Evolutionary conservation across 2,888 invertebrate genomes (phyloP), one percentile per base, ranked within the genome.

Genomic region (Melinaea menophilus): DNA sequence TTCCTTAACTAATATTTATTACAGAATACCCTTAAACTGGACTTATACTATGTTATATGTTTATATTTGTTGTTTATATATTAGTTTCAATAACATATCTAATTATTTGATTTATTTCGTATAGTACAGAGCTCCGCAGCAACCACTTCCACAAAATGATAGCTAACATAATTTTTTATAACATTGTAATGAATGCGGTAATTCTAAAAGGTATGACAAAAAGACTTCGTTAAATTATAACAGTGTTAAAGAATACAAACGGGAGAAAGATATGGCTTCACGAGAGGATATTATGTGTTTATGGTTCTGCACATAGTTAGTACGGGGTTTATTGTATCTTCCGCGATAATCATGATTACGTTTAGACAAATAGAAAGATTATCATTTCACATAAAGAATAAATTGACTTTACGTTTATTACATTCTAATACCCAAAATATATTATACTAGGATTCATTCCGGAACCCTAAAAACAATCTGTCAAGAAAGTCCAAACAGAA

Each of bases 401-500:
- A 37, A 37, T 41, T 9, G 11, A 9, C 3, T 41, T 41, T 41
- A 41, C 9, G 7, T 41, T 3, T 9, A 9, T 41, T 22, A 22
- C 11, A 9, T 11, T 3, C 22, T 22, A 22, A 22, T 37, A 37
- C 37, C 2, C 2, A 37, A 37, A 37, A 37, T 37, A 37, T 37
- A 37, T 5, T 37, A 37, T 7, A 37, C 37, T 7, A 11, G 7
- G 9, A 11, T 41, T 2, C 34, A 47, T 55, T 56, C 48, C 55
- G 71, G 69, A 65, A 66, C 60, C 60, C 64, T 60, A 67, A 64
- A 57, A 62, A 65, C 61, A 73, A 73, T 67, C 41, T 74, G 69
- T 75, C 65, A 69, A 73, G 65, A 80, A 80, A 82, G 77, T 73
- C 79, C 81, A 85, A 84, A 85, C 79, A 79, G 86, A 87, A 88